Percentiles rank a stretch among this genome's conserved stretches.
phyloP scores from a whole-genome alignment of 2,113 vertebrate species.

The Callospermophilus lateralis region DNA sequence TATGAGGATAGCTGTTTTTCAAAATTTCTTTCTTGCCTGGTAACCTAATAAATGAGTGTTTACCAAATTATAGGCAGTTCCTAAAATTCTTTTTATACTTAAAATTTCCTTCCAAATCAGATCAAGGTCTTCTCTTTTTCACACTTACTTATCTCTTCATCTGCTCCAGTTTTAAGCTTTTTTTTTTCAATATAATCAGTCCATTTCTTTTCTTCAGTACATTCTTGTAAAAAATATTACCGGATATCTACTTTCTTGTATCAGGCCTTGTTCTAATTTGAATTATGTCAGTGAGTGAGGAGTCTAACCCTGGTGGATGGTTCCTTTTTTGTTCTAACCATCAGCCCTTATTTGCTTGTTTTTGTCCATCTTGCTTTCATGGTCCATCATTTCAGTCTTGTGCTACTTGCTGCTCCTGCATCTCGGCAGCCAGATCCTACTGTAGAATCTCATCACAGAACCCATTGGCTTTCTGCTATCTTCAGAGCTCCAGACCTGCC shows the following conservation, averaged over 20 bases:
- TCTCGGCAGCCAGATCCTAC: too few relatives aligned
- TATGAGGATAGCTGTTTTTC: neutral
- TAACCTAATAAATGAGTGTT: conserved; percentile 34
- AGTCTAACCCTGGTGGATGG: neutral
- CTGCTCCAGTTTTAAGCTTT: neutral
- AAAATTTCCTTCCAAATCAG: neutral
- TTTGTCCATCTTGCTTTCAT: neutral
- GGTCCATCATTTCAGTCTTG: neutral
- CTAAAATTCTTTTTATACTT: conserved; percentile 40
- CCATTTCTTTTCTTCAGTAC: neutral
- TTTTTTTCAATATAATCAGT: neutral
- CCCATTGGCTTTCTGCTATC: neutral
- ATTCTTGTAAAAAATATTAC: neutral
- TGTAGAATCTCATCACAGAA: neutral
- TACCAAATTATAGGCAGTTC: conserved; percentile 27
- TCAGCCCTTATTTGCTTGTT: neutral
- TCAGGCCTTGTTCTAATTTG: neutral
- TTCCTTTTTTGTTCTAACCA: too few relatives aligned
- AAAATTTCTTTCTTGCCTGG: neutral
- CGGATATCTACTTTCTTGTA: neutral
- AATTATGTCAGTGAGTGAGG: neutral
- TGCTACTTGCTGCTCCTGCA: neutral
- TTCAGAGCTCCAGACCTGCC: too few relatives aligned
- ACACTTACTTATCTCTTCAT: neutral
- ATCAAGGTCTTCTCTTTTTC: neutral